These are phyloP conservation scores for Agrilus biguttatus DNA, from an alignment of 2,888 invertebrate genomes.

Conservation along the genomic window DNA sequence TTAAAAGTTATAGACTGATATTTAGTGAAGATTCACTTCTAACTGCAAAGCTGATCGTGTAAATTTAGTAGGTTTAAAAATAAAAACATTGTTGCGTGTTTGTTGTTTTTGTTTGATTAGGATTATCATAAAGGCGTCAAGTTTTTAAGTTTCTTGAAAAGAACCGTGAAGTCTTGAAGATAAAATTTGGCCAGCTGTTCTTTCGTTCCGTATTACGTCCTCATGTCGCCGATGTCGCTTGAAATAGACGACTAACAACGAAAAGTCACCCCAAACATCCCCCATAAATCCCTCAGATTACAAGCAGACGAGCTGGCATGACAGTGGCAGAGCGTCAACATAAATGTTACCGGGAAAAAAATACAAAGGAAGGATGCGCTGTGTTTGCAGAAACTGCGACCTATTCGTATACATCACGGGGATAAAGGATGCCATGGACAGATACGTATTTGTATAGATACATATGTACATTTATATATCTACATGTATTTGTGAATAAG, in stretches of 20 bases:
- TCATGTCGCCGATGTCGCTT: constrained; percentile 4
- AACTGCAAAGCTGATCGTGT: too few relatives aligned
- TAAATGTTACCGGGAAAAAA: constrained; percentile 20
- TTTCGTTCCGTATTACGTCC: constrained; percentile 6
- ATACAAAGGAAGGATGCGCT: constrained; percentile 26
- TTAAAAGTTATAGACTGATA: too few relatives aligned
- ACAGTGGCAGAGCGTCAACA: constrained; percentile 23
- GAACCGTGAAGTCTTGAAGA: too few relatives aligned
- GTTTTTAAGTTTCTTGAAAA: too few relatives aligned
- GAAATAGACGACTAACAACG: constrained; percentile 2
- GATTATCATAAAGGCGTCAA: too few relatives aligned
- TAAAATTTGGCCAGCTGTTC: too few relatives aligned
- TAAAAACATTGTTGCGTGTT: too few relatives aligned
- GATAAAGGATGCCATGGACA: constrained; percentile 12
- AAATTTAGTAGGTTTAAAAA: too few relatives aligned
- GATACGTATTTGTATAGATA: constrained; percentile 1
- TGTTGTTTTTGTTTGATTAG: too few relatives aligned
- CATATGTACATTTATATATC: too few relatives aligned
- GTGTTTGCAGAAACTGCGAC: constrained; percentile 23
- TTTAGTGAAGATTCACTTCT: too few relatives aligned
- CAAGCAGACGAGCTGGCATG: constrained; percentile 19
- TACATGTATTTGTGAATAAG: too few relatives aligned
- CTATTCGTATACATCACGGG: neutral
- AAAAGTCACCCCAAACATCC: constrained; percentile 8
- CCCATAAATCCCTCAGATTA: constrained; percentile 18